Percentiles rank a stretch among this genome's conserved stretches.
Evolutionary conservation across 2,888 invertebrate species (phyloP).

Genomic region (Pandemis corylana): DNA sequence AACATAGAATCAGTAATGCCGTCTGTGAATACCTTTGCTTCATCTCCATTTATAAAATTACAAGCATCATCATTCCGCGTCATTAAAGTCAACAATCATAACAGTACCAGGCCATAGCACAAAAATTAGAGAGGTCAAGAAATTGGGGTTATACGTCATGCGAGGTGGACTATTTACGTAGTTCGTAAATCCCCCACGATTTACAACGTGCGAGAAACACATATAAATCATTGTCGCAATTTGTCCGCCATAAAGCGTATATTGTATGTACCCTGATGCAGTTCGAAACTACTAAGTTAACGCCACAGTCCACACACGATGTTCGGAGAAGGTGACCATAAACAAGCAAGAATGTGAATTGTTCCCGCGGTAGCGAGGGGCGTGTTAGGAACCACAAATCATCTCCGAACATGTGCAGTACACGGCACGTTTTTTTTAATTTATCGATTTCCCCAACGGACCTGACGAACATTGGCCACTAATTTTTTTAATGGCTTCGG

Average conservation of each 20-base stretch:
- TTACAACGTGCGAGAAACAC: constrained; percentile 51
- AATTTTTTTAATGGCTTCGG: constrained; percentile 41
- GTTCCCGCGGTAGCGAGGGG: constrained; percentile 55
- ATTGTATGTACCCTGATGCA: constrained; percentile 47
- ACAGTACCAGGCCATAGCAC: constrained; percentile 20
- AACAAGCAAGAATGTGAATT: constrained; percentile 55
- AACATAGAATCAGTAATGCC: not conserved
- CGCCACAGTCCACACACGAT: constrained; percentile 37
- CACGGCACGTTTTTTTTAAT: constrained; percentile 49
- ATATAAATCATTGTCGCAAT: constrained; percentile 61
- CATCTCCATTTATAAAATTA: not conserved
- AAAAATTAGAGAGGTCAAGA: constrained; percentile 3
- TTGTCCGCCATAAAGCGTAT: constrained; percentile 56
- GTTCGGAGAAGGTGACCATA: constrained; percentile 55
- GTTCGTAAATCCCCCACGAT: constrained; percentile 33
- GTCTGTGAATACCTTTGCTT: not conserved
- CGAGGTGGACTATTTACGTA: constrained; percentile 31
- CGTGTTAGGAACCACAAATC: constrained; percentile 64
- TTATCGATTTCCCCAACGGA: constrained; percentile 49
- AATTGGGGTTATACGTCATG: constrained; percentile 22
- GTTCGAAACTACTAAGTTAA: constrained; percentile 22
- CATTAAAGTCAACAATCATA: constrained; percentile 11
- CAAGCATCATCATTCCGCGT: not conserved
- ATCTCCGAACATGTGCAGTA: constrained; percentile 47
- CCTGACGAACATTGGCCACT: constrained; percentile 38